These are phyloP conservation scores for Acanthococcus lagerstroemiae DNA, from an alignment of 2,888 invertebrate genomes.

Conservation along the genomic window DNA sequence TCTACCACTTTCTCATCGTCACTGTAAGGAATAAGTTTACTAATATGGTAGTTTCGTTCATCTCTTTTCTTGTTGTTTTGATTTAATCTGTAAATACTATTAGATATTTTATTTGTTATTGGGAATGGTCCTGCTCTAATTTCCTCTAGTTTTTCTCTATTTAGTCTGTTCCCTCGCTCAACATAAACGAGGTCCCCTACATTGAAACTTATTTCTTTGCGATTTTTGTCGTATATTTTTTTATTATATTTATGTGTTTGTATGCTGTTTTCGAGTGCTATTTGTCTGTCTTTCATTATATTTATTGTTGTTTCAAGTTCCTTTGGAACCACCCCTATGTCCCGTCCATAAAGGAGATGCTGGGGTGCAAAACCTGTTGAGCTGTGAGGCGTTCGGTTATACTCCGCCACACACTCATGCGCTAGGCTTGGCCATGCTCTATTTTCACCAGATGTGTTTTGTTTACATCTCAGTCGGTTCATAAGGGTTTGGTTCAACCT, in stretches of 20 bases:
- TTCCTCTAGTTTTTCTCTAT: background rate
- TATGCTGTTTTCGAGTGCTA: background rate
- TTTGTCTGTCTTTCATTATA: background rate
- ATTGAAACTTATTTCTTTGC: background rate
- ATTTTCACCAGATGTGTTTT: background rate
- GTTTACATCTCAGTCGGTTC: background rate
- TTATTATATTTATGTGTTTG: background rate
- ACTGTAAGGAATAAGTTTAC: too few species aligned
- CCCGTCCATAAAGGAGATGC: background rate
- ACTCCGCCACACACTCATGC: conserved; percentile 32
- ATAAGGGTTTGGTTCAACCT: background rate
- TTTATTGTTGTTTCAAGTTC: background rate
- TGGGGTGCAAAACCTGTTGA: background rate
- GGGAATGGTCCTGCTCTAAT: background rate
- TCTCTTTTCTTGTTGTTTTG: background rate
- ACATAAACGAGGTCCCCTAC: background rate
- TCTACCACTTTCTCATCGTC: too few species aligned
- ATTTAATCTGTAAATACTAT: background rate
- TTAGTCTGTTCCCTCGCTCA: background rate
- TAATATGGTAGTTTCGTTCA: background rate
- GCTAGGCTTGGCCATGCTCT: conserved; percentile 35
- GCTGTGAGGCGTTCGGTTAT: conserved; percentile 33
- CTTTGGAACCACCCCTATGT: background rate
- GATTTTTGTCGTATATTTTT: background rate
- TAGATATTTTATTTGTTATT: background rate